Conservation (phyloP, 2,797 vertebrate genomes). For the Sebastes minor region DNA sequence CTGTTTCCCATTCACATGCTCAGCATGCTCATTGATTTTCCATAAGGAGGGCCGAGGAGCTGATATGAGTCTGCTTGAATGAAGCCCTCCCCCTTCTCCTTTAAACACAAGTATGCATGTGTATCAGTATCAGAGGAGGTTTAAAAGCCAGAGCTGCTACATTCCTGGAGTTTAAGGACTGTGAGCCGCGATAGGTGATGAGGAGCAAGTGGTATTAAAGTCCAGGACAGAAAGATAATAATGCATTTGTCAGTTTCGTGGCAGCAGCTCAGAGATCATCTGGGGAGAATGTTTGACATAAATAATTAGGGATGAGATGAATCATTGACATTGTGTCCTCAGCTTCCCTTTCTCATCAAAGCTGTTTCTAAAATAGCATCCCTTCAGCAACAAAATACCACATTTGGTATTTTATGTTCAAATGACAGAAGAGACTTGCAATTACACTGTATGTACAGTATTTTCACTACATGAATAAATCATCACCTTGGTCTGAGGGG, state of each 20-base stretch:
- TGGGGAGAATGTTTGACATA: constrained; percentile 51
- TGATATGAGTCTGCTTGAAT: constrained; percentile 32
- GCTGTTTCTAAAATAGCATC: constrained; percentile 38
- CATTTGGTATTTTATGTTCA: constrained; percentile 33
- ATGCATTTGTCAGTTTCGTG: constrained; percentile 20
- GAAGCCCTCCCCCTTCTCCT: constrained; percentile 5
- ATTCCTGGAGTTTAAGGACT: constrained; percentile 43
- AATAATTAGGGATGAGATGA: constrained; percentile 60
- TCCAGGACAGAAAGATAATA: constrained; percentile 25
- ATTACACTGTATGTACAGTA: neutral
- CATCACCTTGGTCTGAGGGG: neutral
- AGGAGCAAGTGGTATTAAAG: constrained; percentile 28
- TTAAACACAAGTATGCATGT: constrained; percentile 35
- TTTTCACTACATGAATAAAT: neutral
- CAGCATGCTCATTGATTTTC: constrained; percentile 66
- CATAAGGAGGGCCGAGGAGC: constrained; percentile 37
- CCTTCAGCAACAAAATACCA: constrained; percentile 24
- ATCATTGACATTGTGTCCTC: constrained; percentile 44
- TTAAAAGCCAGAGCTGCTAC: constrained; percentile 32
- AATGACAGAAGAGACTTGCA: neutral
- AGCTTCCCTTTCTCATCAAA: constrained; percentile 44
- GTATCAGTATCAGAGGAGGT: constrained; percentile 35
- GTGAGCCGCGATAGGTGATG: constrained; percentile 23
- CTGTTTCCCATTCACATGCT: constrained; percentile 66
- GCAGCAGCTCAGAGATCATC: constrained; percentile 31